Evolutionary conservation across 1,140 invertebrate species (phyloP), one percentile per base, ranked within the genome.

Genomic region (Drosophila setifemur): DNA sequence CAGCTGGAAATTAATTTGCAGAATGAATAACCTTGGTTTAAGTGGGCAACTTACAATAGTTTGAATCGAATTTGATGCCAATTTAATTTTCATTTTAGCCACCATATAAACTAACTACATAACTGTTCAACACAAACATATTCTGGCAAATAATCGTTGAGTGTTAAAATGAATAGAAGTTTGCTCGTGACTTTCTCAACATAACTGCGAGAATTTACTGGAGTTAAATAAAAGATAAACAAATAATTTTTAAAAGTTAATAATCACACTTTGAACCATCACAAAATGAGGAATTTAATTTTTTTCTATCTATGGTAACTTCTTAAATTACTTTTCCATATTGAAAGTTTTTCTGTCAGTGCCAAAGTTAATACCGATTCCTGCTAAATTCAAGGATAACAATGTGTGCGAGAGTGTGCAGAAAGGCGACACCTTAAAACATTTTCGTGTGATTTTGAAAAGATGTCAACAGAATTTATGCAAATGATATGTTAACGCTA

Each of bases 401-500:
- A 74, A 45, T 71, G 57, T 63, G 28, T 55, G 45, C 33, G 29
- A 44, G 45, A 44, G 42, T 55, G 31, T 66, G 35, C 57, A 31
- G 49, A 53, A 55, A 49, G 75, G 67, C 63, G 67, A 67, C 76
- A 85, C 81, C 81, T 86, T 81, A 73, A 85, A 85, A 85, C 81
- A 85, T 86, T 85, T 85, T 85, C 81, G 81, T 85, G 81, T 78
- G 81, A 85, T 85, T 85, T 85, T 86, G 81, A 85, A 85, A 85
- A 85, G 81, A 85, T 85, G 81, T 86, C 81, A 87, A 87, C 81
- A 81, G 85, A 86, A 86, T 86, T 86, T 86, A 86, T 86, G 81
- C 81, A 86, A 86, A 86, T 86, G 82, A 86, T 86, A 86, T 86
- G 81, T 86, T 86, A 86, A 86, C 81, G 81, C 81, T 86, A 86